Base-by-base conservation (phyloP, 2,888 invertebrate genomes). In the Diloba caeruleocephala region DNA sequence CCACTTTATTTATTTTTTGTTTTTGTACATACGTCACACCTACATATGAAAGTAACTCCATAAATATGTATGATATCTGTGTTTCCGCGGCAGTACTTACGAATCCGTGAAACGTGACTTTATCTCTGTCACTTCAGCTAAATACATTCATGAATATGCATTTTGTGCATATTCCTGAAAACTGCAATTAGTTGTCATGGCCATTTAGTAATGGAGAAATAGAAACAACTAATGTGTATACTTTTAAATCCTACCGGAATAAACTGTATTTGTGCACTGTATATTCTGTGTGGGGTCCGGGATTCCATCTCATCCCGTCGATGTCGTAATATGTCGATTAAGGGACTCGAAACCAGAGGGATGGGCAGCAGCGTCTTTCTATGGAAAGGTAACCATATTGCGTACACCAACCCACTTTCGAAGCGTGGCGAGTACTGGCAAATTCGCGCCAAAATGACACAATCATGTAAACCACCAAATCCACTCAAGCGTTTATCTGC, bases 101-200 rank as follows among this genome's bases (percentile, higher is more conserved):
- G 33, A 41, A 28, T 39, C 19, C 31, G 34, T 13, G 36, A 51
- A 46, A 52, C 41, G 37, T 58, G 56, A 50, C 56, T 62, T 46
- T 43, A 21, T 41, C 29, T 28, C n/a, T 13, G 36, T 37, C 41
- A 34, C 17, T 25, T 36, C 25, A 37, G 19, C 23, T 37, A 23
- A 46, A 39, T 39, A 58, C 23, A 34, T 55, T 49, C 46, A 51
- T 56, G 50, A 61, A 65, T 52, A 69, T 58, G 39, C 13, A 57
- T 43, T 46, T 39, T 29, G 15, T 25, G 14, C 25, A 33, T 29
- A 39, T 29, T 29, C 25, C 14, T 17, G 14, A 36, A 23, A 42
- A 19, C 12, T 41, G 12, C 41, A 54, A 56, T 67, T 39, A 53
- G 5, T 12, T 28, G 9, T 32, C 14, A 43, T 37, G 26, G 15